phyloP scores from a whole-genome alignment of 2,113 vertebrate species.

The Scomber colias region DNA sequence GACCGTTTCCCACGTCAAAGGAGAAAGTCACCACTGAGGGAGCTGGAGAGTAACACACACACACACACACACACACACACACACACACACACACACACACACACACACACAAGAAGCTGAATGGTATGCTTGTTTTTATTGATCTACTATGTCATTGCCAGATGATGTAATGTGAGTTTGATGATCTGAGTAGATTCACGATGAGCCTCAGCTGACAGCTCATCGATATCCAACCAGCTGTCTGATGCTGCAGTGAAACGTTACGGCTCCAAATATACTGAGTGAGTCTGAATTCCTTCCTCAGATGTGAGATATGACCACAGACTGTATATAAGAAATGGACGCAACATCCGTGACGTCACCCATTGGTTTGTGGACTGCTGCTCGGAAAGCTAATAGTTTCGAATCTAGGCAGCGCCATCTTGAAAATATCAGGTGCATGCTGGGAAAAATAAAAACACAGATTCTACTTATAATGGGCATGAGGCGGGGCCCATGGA shows the following conservation, averaged over 20 bases:
- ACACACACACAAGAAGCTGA: constrained; percentile 25
- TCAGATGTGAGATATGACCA: neutral
- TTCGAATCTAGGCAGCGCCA: no score
- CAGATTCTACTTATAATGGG: no score
- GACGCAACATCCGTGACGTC: no score
- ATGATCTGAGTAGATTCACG: constrained; percentile 75
- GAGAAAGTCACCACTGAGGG: constrained; percentile 92
- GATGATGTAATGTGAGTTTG: constrained; percentile 73
- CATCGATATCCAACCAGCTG: constrained; percentile 73
- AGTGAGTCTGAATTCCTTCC: constrained; percentile 15
- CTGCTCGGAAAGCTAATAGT: no score
- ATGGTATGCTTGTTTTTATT: constrained; percentile 54
- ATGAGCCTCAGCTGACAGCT: constrained; percentile 68
- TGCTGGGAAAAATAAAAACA: no score
- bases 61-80: constrained; percentile 30
- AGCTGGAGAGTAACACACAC: constrained; percentile 80
- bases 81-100: constrained; percentile 18
- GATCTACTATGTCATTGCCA: constrained; percentile 3
- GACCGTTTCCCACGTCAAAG: constrained; percentile 93
- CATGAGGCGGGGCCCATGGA: no score
- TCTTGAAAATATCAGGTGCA: no score
- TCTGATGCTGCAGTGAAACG: constrained; percentile 62
- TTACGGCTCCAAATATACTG: constrained; percentile 44
- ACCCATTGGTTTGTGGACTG: no score
- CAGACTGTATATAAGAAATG: no score